These are phyloP conservation scores for Coelopa frigida DNA, from an alignment of 1,140 invertebrate species.

Conservation along the genomic window DNA sequence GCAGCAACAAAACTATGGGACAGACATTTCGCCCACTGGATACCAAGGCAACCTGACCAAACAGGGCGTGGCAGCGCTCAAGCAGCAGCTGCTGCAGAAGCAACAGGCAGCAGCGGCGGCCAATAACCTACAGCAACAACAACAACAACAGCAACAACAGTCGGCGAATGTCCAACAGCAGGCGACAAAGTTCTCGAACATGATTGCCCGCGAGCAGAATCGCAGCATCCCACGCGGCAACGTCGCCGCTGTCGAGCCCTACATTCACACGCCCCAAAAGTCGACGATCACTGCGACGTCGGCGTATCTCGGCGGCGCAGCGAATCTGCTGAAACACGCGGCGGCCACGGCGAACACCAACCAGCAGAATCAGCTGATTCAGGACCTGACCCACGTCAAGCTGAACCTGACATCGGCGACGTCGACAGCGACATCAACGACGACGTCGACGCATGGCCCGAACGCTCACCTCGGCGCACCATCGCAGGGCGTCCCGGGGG, in stretches of 20 bases:
- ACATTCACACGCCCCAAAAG: slow-evolving; percentile 70
- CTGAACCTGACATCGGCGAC: slow-evolving; percentile 16
- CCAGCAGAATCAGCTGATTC: slow-evolving; percentile 39
- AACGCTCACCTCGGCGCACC: slow-evolving; percentile 3
- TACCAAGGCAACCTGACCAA: slow-evolving; percentile 13
- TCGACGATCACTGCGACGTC: slow-evolving; percentile 31
- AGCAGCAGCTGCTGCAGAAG: slow-evolving; percentile 38
- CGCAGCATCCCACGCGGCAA: slow-evolving; percentile 53
- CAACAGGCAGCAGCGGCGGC: slow-evolving; percentile 31
- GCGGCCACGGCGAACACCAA: slow-evolving; percentile 38
- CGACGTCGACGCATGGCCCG: not conserved
- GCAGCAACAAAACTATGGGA: slow-evolving; percentile 13
- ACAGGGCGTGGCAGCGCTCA: slow-evolving; percentile 34
- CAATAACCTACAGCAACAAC: slow-evolving; percentile 9
- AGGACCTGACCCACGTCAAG: slow-evolving; percentile 38
- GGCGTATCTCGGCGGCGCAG: slow-evolving; percentile 25
- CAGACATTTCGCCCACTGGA: not conserved
- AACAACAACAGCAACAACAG: slow-evolving; percentile 11
- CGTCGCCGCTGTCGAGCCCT: slow-evolving; percentile 83
- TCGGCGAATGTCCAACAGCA: slow-evolving; percentile 1
- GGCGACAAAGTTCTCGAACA: slow-evolving; percentile 18
- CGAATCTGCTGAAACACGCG: slow-evolving; percentile 31
- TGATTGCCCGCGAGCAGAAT: slow-evolving; percentile 20
- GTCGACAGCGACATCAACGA: not conserved
- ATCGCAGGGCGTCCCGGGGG: too few relatives aligned